Conservation (phyloP, 2,888 invertebrate genomes). For the Dione juno region DNA sequence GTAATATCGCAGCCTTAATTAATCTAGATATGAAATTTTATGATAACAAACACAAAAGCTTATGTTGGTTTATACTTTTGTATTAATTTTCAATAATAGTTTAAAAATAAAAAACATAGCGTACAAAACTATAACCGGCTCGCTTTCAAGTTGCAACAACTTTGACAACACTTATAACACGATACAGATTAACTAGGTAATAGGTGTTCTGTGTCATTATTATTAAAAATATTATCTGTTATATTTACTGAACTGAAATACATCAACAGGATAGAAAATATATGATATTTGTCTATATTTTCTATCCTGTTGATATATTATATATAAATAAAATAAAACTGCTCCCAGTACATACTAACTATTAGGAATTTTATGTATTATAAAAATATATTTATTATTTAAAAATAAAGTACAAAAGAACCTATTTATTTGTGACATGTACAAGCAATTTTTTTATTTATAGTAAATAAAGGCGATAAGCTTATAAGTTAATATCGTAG, state of each 20-base stretch:
- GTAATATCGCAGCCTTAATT: neutral
- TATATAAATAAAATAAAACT: neutral
- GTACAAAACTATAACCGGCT: conserved; percentile 26
- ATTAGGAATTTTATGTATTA: neutral
- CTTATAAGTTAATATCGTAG: no score
- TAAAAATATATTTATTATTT: no score
- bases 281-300: no score
- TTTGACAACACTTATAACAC: conserved; percentile 10
- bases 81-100: neutral
- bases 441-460: no score
- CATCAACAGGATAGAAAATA: neutral
- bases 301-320: no score
- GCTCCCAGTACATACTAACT: neutral
- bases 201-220: neutral
- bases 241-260: neutral
- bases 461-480: no score
- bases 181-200: conserved; percentile 1
- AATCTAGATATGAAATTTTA: neutral
- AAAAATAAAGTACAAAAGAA: no score
- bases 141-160: conserved; percentile 13
- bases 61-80: neutral
- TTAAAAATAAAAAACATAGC: conserved; percentile 16
- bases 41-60: neutral
- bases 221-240: neutral
- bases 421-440: no score